Conservation (phyloP, 2,113 vertebrate genomes). For the Poeciliopsis prolifica region DNA sequence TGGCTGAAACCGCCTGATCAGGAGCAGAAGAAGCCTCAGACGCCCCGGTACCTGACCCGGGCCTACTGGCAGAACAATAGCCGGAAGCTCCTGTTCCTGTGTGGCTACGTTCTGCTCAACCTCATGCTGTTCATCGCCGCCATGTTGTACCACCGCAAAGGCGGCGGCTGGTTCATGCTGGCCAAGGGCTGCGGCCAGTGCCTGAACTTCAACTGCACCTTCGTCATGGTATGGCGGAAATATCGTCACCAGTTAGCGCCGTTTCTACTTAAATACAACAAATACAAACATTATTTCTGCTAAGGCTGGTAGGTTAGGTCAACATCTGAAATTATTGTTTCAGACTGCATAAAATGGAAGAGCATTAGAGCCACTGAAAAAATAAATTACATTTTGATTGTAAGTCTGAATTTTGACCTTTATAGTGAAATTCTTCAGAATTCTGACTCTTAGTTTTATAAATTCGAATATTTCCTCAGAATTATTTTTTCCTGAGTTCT, state of each 20-base stretch:
- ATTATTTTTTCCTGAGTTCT: no score
- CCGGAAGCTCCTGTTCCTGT: constrained; percentile 81
- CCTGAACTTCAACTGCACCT: constrained; percentile 91
- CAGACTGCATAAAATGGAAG: no score
- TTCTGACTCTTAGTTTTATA: no score
- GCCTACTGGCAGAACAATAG: constrained; percentile 86
- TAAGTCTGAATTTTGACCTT: no score
- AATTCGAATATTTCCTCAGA: no score
- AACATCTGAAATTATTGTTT: no score
- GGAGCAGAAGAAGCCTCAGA: constrained; percentile 41
- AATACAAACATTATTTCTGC: no score
- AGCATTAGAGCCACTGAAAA: no score
- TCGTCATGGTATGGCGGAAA: constrained; percentile 81
- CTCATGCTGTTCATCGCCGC: constrained; percentile 80
- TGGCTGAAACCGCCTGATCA: constrained; percentile 84
- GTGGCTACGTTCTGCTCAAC: constrained; percentile 70
- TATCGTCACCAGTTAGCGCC: not conserved
- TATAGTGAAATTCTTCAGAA: no score
- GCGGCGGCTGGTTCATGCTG: constrained; percentile 74
- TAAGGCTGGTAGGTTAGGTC: no score
- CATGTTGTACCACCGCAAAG: constrained; percentile 57
- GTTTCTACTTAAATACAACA: no score
- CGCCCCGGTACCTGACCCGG: constrained; percentile 77
- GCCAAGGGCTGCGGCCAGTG: constrained; percentile 89
- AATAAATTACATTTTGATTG: no score